Evolutionary conservation across 53 echinoderm and acorn worm species (phyloP).

Genomic region (Stichopus horrens): DNA sequence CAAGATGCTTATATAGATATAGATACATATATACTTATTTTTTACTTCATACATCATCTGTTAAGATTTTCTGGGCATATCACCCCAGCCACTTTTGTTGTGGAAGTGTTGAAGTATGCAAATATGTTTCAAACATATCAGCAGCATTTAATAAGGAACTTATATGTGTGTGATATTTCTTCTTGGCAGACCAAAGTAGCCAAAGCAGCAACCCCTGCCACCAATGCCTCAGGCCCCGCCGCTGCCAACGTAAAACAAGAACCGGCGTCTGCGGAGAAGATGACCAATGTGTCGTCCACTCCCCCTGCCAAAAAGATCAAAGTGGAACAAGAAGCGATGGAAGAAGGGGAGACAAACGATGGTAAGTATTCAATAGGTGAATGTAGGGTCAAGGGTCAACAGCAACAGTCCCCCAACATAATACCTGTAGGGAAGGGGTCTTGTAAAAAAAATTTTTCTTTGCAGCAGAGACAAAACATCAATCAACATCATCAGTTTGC

Average conservation of each 20-base stretch:
- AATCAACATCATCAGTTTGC: no score
- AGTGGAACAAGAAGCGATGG: conserved; percentile 15
- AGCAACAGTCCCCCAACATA: no score
- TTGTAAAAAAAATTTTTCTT: no score
- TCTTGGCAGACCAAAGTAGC: background rate
- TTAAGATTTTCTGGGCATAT: no score
- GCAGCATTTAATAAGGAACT: background rate
- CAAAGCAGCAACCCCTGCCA: conserved; percentile 19
- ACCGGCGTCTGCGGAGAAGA: background rate
- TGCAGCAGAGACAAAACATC: no score
- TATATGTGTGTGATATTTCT: background rate
- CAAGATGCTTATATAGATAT: no score
- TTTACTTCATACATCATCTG: no score
- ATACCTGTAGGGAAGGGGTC: no score
- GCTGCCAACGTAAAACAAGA: conserved; percentile 17
- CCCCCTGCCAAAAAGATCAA: conserved; percentile 17
- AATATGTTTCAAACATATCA: background rate
- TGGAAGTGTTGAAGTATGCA: background rate
- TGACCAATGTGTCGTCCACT: no score
- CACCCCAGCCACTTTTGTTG: no score
- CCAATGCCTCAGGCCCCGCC: background rate
- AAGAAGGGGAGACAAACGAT: conserved; percentile 25
- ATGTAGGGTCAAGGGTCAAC: no score
- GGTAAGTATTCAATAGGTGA: background rate
- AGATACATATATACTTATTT: no score